These are phyloP conservation scores for Neodiprion fabricii DNA, from an alignment of 1,140 invertebrate species.

Conservation along the genomic window DNA sequence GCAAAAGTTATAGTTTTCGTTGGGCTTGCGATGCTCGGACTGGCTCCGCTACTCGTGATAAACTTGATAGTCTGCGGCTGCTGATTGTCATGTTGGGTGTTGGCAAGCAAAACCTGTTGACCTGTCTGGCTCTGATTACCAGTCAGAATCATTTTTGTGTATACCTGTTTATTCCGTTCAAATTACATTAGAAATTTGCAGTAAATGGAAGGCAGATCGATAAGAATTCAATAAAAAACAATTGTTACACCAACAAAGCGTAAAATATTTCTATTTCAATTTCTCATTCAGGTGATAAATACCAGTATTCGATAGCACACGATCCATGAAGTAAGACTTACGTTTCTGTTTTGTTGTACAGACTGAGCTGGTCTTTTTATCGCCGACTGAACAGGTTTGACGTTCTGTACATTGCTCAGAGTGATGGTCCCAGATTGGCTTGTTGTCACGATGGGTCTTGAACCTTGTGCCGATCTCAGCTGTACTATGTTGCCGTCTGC, in stretches of 20 bases:
- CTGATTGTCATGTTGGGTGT: constrained; percentile 49
- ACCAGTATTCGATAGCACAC: too few species aligned
- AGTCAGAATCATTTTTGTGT: constrained; percentile 68
- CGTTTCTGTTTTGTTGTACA: constrained; percentile 51
- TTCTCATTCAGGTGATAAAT: too few species aligned
- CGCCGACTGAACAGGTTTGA: constrained; percentile 47
- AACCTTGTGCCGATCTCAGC: constrained; percentile 46
- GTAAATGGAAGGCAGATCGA: too few species aligned
- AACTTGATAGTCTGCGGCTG: constrained; percentile 53
- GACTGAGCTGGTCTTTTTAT: constrained; percentile 50
- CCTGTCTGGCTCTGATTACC: constrained; percentile 55
- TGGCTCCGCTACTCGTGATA: constrained; percentile 44
- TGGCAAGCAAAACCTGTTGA: constrained; percentile 53
- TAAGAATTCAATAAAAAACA: too few species aligned
- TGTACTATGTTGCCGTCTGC: constrained; percentile 59
- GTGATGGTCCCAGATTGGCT: constrained; percentile 50
- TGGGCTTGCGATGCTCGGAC: constrained; percentile 55
- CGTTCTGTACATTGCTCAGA: constrained; percentile 48
- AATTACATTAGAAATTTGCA: too few species aligned
- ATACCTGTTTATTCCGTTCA: constrained; percentile 43
- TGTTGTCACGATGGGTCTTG: constrained; percentile 38
- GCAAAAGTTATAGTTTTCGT: constrained; percentile 75
- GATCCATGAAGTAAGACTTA: constrained; percentile 31
- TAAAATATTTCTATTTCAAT: too few species aligned
- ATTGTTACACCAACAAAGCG: too few species aligned